A percentile compares a stretch with the other conserved stretches of the same genome.
phyloP scores from a whole-genome alignment of 2,113 vertebrate genomes.

The Mirounga angustirostris region DNA sequence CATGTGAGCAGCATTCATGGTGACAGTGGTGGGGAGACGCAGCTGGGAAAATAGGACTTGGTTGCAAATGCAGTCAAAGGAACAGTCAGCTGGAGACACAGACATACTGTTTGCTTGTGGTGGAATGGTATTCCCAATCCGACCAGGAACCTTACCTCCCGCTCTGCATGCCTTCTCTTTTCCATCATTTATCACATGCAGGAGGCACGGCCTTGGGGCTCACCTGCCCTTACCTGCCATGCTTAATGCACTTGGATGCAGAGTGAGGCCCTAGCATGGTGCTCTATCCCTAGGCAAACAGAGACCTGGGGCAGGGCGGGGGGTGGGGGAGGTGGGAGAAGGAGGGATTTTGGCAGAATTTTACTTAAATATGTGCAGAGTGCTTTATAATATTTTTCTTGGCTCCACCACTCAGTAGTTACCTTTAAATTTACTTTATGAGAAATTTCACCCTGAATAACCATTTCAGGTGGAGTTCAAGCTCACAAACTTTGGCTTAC shows the following conservation, averaged over 20 bases:
- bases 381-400: constrained; percentile 78
- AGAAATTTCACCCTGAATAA: constrained; percentile 74
- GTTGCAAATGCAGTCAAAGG: constrained; percentile 39
- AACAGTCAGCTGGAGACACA: background rate
- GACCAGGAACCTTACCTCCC: background rate
- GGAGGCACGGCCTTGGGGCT: background rate
- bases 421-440: constrained; percentile 74
- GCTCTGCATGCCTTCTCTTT: background rate
- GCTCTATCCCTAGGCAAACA: background rate
- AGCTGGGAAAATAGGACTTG: constrained; percentile 64
- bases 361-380: constrained; percentile 62
- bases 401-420: constrained; percentile 64
- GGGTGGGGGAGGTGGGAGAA: too few species aligned
- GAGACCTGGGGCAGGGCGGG: background rate
- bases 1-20: background rate
- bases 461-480: constrained; percentile 48
- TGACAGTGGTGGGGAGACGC: background rate
- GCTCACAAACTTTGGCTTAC: background rate
- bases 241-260: background rate
- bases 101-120: background rate
- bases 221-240: background rate
- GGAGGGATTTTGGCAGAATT: constrained; percentile 31
- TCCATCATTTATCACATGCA: background rate
- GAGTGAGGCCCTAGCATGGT: too few species aligned
- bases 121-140: background rate